phyloP scores from a whole-genome alignment of 2,888 invertebrate genomes.

The Sycophila texana region DNA sequence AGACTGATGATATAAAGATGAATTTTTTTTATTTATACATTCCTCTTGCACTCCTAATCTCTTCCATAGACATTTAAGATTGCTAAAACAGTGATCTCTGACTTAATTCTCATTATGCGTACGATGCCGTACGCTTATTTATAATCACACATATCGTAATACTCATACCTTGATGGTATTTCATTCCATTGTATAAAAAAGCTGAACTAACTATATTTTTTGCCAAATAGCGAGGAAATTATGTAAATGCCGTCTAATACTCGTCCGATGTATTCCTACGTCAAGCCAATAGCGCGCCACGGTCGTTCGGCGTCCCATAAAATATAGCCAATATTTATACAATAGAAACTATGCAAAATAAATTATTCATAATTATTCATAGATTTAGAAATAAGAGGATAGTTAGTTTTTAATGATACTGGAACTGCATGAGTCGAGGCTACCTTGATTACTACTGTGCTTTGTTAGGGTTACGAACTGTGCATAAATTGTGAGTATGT shows the following conservation, averaged over 20 bases:
- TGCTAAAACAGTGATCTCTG: conserved; percentile 1
- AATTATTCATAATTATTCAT: conserved; percentile 67
- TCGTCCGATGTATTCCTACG: conserved; percentile 70
- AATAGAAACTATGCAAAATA: conserved; percentile 69
- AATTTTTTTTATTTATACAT: conserved; percentile 10
- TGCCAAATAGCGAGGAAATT: conserved; percentile 55
- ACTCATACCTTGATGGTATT: conserved; percentile 13
- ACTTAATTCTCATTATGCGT: background rate
- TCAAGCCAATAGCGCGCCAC: conserved; percentile 71
- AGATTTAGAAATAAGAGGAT: conserved; percentile 42
- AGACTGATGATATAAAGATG: conserved; percentile 35
- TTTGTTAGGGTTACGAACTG: background rate
- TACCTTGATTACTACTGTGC: conserved; percentile 32
- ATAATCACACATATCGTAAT: background rate
- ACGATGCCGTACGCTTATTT: background rate
- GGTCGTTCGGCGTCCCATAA: conserved; percentile 74
- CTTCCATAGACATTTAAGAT: conserved; percentile 10
- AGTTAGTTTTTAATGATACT: conserved; percentile 26
- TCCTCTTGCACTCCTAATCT: background rate
- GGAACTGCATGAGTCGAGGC: conserved; percentile 29
- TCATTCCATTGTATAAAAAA: conserved; percentile 43
- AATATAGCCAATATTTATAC: conserved; percentile 75
- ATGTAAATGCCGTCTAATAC: conserved; percentile 64
- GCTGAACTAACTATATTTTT: conserved; percentile 36
- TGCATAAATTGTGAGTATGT: no score